Conservation (phyloP, 2,888 invertebrate genomes). For the Tipula helvola region DNA sequence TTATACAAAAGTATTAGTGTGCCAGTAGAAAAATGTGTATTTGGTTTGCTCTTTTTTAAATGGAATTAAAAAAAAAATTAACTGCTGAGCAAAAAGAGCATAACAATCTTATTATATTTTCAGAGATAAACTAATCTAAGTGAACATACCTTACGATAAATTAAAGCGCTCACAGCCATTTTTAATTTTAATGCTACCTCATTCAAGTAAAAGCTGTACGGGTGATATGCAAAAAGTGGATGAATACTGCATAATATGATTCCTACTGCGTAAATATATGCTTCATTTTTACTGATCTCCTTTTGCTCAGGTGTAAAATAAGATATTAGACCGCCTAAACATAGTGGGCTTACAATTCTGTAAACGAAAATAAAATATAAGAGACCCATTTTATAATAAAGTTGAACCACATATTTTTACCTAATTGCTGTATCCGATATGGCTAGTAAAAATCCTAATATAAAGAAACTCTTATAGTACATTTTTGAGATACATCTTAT, state of each 20-base stretch:
- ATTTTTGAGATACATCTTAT: slow-evolving; percentile 33
- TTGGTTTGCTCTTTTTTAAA: no score
- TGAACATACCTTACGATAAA: neutral
- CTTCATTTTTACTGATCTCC: slow-evolving; percentile 40
- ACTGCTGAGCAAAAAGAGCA: no score
- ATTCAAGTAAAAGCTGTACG: slow-evolving; percentile 56
- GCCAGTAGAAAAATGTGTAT: no score
- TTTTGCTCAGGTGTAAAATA: slow-evolving; percentile 44
- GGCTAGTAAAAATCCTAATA: slow-evolving; percentile 26
- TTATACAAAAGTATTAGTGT: no score
- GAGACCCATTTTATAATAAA: no score
- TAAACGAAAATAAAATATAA: neutral
- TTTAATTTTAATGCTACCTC: slow-evolving; percentile 58
- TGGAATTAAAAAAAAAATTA: no score
- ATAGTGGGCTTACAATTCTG: slow-evolving; percentile 51
- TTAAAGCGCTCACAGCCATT: slow-evolving; percentile 40
- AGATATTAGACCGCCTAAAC: slow-evolving; percentile 52
- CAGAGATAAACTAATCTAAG: neutral
- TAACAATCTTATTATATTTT: no score
- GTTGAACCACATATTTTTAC: slow-evolving; percentile 19
- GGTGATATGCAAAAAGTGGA: slow-evolving; percentile 52
- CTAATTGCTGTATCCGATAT: slow-evolving; percentile 28
- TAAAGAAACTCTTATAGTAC: slow-evolving; percentile 34
- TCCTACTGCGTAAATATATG: slow-evolving; percentile 53
- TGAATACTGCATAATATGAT: slow-evolving; percentile 45